Conservation (phyloP, 2,888 invertebrate genomes). For the Drosophila siamana region DNA sequence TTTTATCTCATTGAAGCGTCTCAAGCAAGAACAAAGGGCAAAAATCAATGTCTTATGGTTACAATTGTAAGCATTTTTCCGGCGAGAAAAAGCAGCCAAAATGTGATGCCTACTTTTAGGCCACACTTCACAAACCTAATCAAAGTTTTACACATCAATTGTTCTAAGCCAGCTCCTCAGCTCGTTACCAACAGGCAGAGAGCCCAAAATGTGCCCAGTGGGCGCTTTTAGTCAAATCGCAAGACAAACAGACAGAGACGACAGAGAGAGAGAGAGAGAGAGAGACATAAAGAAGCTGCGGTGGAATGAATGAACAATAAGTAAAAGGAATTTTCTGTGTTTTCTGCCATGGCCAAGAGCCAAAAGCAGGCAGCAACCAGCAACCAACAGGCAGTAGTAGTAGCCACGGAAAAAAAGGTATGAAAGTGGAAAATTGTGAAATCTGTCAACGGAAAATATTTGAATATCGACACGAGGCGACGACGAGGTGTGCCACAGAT, state of each 20-base stretch:
- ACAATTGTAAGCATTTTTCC: conserved; percentile 33
- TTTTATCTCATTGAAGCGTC: conserved; percentile 19
- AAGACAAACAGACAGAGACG: conserved; percentile 13
- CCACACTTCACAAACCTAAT: conserved; percentile 65
- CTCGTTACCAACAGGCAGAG: conserved; percentile 17
- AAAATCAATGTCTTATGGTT: conserved; percentile 36
- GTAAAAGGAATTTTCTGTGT: conserved; percentile 57
- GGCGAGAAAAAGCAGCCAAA: conserved; percentile 2
- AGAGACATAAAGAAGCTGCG: conserved; percentile 48
- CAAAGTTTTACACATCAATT: conserved; percentile 76
- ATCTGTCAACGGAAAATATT: conserved; percentile 79
- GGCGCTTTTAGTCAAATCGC: conserved; percentile 29
- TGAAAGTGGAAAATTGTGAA: conserved; percentile 79
- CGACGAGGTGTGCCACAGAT: conserved; percentile 22
- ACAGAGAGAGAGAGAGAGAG: neutral
- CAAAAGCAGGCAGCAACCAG: too few species aligned
- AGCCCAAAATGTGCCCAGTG: conserved; percentile 21
- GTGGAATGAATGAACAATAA: conserved; percentile 69
- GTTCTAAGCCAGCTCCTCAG: conserved; percentile 50
- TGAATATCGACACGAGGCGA: conserved; percentile 65
- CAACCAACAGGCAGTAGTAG: neutral
- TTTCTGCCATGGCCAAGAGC: conserved; percentile 51
- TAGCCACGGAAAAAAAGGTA: conserved; percentile 57
- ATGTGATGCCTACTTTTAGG: conserved; percentile 37
- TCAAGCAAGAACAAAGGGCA: neutral